Conservation (phyloP, 2,797 vertebrate genomes). For the Tarsius wallacei region DNA sequence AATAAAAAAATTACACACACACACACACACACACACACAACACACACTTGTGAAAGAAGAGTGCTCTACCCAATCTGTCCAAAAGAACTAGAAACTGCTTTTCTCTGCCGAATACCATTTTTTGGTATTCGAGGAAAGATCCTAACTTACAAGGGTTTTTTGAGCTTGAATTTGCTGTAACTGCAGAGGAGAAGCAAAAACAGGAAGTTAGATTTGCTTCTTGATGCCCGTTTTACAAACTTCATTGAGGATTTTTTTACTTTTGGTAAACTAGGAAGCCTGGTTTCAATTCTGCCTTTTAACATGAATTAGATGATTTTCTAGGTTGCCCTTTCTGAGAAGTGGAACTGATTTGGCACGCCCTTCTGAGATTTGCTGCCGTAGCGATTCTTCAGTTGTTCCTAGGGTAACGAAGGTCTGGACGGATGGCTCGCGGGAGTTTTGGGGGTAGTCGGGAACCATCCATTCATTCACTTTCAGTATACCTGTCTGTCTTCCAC, state of each 20-base stretch:
- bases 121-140: conserved; percentile 59
- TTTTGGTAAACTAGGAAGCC: conserved; percentile 75
- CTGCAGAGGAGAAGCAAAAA: conserved; percentile 67
- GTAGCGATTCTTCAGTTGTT: not conserved
- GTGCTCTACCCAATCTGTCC: not conserved
- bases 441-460: not conserved
- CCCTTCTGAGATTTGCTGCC: not conserved
- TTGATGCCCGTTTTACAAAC: conserved; percentile 73
- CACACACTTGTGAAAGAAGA: not conserved
- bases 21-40: not conserved
- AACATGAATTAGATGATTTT: conserved; percentile 71
- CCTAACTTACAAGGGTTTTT: not conserved
- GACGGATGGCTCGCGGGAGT: not conserved
- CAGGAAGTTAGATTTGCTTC: conserved; percentile 78
- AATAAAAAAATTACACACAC: not conserved
- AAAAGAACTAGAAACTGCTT: conserved; percentile 13
- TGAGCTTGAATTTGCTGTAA: conserved; percentile 61
- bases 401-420: not conserved
- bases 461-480: not conserved
- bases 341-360: conserved; percentile 36
- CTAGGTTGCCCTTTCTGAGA: conserved; percentile 72
- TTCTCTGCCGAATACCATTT: not conserved
- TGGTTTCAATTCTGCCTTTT: conserved; percentile 86
- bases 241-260: conserved; percentile 83
- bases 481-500: not conserved